phyloP scores from a whole-genome alignment of 2,888 invertebrate genomes.

The Epinotia ramella region DNA sequence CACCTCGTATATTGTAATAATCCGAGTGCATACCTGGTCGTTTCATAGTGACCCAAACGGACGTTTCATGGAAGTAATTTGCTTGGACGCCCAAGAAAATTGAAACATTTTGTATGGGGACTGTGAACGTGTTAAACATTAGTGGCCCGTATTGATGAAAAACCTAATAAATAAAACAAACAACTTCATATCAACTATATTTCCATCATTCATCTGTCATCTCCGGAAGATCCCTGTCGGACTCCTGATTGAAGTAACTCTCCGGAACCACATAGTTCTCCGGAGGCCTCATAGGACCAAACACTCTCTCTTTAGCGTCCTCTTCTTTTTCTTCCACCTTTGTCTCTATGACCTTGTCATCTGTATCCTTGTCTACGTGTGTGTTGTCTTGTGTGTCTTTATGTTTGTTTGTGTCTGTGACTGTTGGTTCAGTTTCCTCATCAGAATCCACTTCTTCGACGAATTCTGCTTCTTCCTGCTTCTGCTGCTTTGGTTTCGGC shows the following conservation, averaged over 20 bases:
- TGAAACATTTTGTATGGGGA: no score
- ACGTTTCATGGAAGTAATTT: no score
- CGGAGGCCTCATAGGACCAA: constrained; percentile 81
- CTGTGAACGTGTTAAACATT: no score
- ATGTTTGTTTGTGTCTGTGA: constrained; percentile 37
- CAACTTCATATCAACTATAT: constrained; percentile 8
- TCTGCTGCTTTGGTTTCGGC: constrained; percentile 58
- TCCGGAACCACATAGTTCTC: constrained; percentile 78
- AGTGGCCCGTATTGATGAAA: no score
- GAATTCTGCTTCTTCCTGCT: constrained; percentile 74
- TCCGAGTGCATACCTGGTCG: no score
- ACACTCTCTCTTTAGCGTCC: constrained; percentile 54
- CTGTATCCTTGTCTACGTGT: background rate
- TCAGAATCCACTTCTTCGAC: constrained; percentile 84
- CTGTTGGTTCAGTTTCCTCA: constrained; percentile 59
- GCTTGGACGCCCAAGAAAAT: no score
- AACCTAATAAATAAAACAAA: background rate
- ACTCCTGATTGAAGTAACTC: constrained; percentile 75
- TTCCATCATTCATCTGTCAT: constrained; percentile 66
- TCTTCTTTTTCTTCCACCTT: constrained; percentile 53
- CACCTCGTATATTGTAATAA: no score
- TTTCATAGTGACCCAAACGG: no score
- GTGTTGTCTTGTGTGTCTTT: constrained; percentile 8
- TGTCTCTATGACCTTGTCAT: constrained; percentile 34
- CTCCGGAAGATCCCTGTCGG: constrained; percentile 77